These are phyloP conservation scores for Hydraecia micacea DNA, from an alignment of 2,888 invertebrate species.

Conservation along the genomic window DNA sequence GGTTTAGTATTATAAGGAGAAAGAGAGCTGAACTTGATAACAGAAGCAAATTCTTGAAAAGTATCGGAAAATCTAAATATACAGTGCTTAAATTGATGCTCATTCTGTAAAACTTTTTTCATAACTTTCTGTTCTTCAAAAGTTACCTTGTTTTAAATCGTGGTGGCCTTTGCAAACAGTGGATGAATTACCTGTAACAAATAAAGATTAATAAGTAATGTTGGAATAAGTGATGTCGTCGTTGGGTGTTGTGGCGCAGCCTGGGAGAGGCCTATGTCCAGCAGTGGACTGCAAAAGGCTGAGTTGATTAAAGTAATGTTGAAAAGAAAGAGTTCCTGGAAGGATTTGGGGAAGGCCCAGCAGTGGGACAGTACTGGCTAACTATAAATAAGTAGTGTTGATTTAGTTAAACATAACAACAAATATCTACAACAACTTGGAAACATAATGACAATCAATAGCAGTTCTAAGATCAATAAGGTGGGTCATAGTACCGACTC, in stretches of 20 bases:
- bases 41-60: background rate
- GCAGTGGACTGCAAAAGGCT: too few species aligned
- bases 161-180: background rate
- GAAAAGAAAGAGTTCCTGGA: too few species aligned
- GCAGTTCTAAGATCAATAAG: background rate
- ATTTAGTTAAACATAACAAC: slow-evolving; percentile 4
- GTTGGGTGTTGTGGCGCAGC: too few species aligned
- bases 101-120: background rate
- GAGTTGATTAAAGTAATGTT: slow-evolving; percentile 7
- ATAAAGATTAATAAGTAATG: slow-evolving; percentile 37
- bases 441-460: background rate
- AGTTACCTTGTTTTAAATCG: slow-evolving; percentile 30
- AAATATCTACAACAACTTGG: slow-evolving; percentile 1
- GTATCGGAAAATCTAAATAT: too few species aligned
- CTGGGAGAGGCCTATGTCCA: too few species aligned
- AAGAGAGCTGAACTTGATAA: background rate
- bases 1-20: background rate
- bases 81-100: background rate
- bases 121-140: background rate
- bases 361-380: too few species aligned
- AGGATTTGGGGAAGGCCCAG: too few species aligned
- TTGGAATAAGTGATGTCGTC: too few species aligned
- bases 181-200: slow-evolving; percentile 65
- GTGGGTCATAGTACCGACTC: slow-evolving; percentile 23
- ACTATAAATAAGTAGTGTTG: background rate